Conservation (phyloP, 2,113 vertebrate genomes). For the Miniopterus natalensis region DNA sequence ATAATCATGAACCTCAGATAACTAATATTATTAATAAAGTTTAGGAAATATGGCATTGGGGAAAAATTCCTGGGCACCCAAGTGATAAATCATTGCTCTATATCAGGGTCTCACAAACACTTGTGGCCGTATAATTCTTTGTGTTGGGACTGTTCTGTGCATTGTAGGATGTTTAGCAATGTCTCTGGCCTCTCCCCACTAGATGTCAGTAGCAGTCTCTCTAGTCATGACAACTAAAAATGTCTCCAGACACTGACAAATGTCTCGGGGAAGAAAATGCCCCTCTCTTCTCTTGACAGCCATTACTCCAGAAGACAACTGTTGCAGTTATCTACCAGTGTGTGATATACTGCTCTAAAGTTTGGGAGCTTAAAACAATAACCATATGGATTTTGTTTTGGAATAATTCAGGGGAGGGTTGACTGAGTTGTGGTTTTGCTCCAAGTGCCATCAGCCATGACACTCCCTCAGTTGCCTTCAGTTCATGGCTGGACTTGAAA, state of each 20-base stretch:
- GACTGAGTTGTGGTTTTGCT: not conserved
- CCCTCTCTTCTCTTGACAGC: not conserved
- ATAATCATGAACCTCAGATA: not conserved
- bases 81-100: not conserved
- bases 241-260: not conserved
- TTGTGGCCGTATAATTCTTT: not conserved
- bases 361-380: not conserved
- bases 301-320: not conserved
- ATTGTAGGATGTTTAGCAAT: not conserved
- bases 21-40: not conserved
- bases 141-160: not conserved
- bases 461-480: not conserved
- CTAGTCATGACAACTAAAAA: not conserved
- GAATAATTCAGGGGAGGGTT: not conserved
- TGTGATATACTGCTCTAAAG: not conserved
- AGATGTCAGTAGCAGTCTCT: not conserved
- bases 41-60: not conserved
- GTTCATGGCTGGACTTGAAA: not conserved
- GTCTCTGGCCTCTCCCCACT: not conserved
- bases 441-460: not conserved
- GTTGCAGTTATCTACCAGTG: not conserved
- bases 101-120: not conserved
- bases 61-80: not conserved
- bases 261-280: not conserved
- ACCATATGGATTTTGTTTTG: not conserved